A percentile compares a stretch with the other conserved stretches of the same genome.
Evolutionary conservation across 2,113 vertebrate species (phyloP).

Genomic region (Eleginops maclovinus): DNA sequence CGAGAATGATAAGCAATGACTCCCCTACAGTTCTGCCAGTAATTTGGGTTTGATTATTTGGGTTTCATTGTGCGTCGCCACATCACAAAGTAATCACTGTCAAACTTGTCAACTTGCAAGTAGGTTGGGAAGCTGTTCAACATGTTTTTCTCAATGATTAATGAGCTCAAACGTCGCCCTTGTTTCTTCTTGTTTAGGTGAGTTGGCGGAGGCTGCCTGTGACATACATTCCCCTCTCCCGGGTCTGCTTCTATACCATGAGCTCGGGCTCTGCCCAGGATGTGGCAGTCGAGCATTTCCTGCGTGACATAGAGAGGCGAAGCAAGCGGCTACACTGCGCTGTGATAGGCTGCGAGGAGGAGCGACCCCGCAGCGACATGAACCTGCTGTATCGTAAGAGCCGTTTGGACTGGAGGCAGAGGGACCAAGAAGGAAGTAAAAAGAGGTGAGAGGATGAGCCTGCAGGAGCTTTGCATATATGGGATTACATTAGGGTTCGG

Average conservation of each 20-base stretch:
- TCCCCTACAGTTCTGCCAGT: constrained; percentile 35
- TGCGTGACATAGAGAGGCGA: constrained; percentile 89
- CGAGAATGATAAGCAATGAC: constrained; percentile 27
- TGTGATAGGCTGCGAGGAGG: constrained; percentile 85
- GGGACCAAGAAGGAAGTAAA: constrained; percentile 83
- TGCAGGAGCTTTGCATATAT: constrained; percentile 40
- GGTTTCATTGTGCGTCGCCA: constrained; percentile 30
- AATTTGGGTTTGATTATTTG: constrained; percentile 45
- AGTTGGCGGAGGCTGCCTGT: constrained; percentile 63
- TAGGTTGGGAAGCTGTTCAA: constrained; percentile 36
- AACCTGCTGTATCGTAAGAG: constrained; percentile 88
- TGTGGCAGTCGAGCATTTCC: constrained; percentile 89
- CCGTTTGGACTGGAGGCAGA: constrained; percentile 87
- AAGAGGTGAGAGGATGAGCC: constrained; percentile 80
- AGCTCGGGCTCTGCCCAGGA: constrained; percentile 88
- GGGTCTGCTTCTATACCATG: constrained; percentile 85
- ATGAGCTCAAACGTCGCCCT: constrained; percentile 49
- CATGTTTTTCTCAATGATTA: constrained; percentile 43
- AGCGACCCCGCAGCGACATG: constrained; percentile 84
- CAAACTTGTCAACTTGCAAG: constrained; percentile 39
- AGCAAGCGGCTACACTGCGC: constrained; percentile 86
- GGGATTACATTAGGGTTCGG: constrained; percentile 57
- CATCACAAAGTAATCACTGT: constrained; percentile 50
- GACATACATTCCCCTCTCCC: constrained; percentile 54
- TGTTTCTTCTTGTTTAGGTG: constrained; percentile 70